Evolutionary conservation across 2,888 invertebrate genomes (phyloP), one percentile per base, ranked within the genome.

Genomic region (Cerceris ruficornis): DNA sequence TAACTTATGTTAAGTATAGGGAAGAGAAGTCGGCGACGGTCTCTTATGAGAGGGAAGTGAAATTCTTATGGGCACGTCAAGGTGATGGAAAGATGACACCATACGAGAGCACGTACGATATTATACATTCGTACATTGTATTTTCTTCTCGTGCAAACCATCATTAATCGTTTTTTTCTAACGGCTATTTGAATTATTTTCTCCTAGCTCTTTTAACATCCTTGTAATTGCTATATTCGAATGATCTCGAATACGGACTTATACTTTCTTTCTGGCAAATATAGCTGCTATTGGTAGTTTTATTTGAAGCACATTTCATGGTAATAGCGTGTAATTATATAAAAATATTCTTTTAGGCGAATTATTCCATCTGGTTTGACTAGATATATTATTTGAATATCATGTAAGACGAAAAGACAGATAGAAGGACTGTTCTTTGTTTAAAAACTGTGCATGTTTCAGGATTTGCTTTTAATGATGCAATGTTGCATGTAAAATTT

Each of bases 1-100:
- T 86, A 87, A 89, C 86, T 84, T 88, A 88, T 88, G 87, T 84
- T 88, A 89, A 89, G 77, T 88, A 87, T 80, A 88, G 87, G 85
- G 85, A 76, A 86, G 74, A 80, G 74, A 74, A 76, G 82, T 82
- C 89, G 84, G 85, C 81, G 75, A 69, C 65, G 72, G 61, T 75
- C 81, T 75, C 81, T 89, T 83, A 88, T 88, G 80, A 89, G 80
- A 89, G 88, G 85, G 89, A 86, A 82, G 81, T 82, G 83, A 83
- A 69, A 82, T 82, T 77, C 76, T 77, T 70, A 68, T 85, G 82
- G 88, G 87, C 87, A 87, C 87, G 86, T 87, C 88, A 87, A 88
- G 87, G 88, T 85, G 83, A 88, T 80, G 79, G 77, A 46, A 42
- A 55, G 77, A 84, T 84, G 84, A 84, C 83, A 79, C 74, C 78